Conservation (phyloP, 2,113 vertebrate species). For the Gnathonemus echidnorhynchus region DNA sequence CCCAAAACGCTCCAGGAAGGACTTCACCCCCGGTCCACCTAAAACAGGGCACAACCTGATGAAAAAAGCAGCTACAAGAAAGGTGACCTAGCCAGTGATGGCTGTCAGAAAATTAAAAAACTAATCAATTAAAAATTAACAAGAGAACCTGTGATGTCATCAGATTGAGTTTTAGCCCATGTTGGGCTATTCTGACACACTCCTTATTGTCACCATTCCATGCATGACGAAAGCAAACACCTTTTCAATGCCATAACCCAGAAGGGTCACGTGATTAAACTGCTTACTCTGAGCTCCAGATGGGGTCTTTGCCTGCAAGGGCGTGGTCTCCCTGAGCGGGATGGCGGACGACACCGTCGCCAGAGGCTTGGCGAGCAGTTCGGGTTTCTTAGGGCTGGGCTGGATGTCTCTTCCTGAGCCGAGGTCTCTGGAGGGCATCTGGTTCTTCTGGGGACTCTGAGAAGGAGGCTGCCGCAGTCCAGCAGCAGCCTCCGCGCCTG, state of each 20-base stretch:
- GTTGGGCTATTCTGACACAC: background rate
- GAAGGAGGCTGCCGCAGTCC: background rate
- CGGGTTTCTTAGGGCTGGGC: constrained; percentile 45
- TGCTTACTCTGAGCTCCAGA: constrained; percentile 64
- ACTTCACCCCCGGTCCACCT: constrained; percentile 73
- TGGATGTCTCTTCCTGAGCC: background rate
- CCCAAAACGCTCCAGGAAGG: constrained; percentile 86
- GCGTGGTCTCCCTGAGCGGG: constrained; percentile 49
- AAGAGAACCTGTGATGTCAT: background rate
- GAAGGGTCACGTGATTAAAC: background rate
- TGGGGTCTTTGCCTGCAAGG: constrained; percentile 56
- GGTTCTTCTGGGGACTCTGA: constrained; percentile 35
- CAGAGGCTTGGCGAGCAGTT: constrained; percentile 31
- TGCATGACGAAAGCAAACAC: background rate
- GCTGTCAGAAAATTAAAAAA: background rate
- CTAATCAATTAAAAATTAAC: background rate
- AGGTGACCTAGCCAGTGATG: background rate
- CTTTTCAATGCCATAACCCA: background rate
- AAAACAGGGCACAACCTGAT: background rate
- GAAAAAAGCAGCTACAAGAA: background rate
- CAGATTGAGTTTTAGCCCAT: background rate
- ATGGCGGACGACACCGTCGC: constrained; percentile 32
- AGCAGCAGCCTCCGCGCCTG: constrained; percentile 8
- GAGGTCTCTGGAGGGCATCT: constrained; percentile 15
- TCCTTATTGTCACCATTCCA: background rate